A percentile compares a stretch with the other conserved stretches of the same genome.
These are phyloP conservation scores for Zaprionus kolodkinae DNA, from an alignment of 1,140 invertebrate genomes.

Conservation along the genomic window DNA sequence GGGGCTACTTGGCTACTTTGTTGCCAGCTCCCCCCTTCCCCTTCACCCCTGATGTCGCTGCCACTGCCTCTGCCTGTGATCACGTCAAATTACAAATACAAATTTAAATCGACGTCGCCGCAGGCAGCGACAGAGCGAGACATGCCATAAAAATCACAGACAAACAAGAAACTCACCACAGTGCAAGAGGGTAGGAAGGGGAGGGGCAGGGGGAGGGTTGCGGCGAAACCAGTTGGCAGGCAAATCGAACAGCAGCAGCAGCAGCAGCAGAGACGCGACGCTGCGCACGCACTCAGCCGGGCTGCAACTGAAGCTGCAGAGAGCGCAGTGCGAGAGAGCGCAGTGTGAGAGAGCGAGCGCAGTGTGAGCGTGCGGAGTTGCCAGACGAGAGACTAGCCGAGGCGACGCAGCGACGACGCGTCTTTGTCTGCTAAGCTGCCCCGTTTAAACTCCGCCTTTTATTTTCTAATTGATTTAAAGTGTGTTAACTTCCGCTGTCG, in stretches of 20 bases:
- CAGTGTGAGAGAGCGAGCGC: not conserved
- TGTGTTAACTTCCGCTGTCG: slow-evolving; percentile 83
- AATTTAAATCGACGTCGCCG: slow-evolving; percentile 41
- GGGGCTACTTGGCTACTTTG: slow-evolving; percentile 31
- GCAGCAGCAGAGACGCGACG: slow-evolving; percentile 24
- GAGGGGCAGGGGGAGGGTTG: not conserved
- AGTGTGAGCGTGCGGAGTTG: not conserved
- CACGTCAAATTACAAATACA: slow-evolving; percentile 41
- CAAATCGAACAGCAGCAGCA: slow-evolving; percentile 47
- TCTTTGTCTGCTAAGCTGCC: slow-evolving; percentile 59
- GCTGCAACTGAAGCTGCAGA: slow-evolving; percentile 14
- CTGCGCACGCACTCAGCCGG: slow-evolving; percentile 51
- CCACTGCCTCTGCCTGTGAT: slow-evolving; percentile 5
- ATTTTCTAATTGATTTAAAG: slow-evolving; percentile 84
- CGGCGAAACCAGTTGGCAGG: slow-evolving; percentile 43
- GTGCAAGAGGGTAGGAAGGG: not conserved
- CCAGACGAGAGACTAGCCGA: not conserved
- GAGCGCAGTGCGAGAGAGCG: not conserved
- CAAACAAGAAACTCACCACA: slow-evolving; percentile 63
- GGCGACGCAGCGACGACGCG: slow-evolving; percentile 16
- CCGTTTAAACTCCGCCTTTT: slow-evolving; percentile 82
- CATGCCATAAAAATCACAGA: slow-evolving; percentile 65
- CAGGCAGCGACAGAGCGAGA: slow-evolving; percentile 15
- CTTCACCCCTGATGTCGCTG: not conserved
- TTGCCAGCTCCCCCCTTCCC: not conserved